Conservation (phyloP, 2,888 invertebrate genomes). For the Cerastoderma edule region DNA sequence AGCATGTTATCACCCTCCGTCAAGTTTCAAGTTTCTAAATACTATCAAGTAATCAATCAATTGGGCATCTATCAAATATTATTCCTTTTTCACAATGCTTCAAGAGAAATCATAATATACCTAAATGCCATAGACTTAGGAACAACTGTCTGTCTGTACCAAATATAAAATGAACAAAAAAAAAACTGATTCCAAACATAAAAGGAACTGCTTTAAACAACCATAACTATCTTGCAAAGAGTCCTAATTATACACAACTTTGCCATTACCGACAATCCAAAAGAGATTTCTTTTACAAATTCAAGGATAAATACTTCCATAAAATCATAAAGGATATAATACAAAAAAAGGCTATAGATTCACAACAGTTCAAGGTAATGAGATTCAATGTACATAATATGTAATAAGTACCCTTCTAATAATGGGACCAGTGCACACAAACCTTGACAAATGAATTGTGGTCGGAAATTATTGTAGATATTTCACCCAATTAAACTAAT, state of each 20-base stretch:
- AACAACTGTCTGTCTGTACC: slow-evolving; percentile 1
- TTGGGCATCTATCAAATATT: too few relatives aligned
- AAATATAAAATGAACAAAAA: background rate
- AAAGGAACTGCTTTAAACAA: background rate
- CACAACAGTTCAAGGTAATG: slow-evolving; percentile 9
- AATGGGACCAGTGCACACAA: background rate
- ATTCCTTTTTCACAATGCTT: too few relatives aligned
- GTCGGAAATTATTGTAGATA: background rate
- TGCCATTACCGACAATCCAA: background rate
- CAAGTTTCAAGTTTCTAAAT: too few relatives aligned
- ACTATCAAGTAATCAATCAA: too few relatives aligned
- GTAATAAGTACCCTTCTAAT: slow-evolving; percentile 20
- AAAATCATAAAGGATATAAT: slow-evolving; percentile 3
- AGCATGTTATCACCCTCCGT: too few relatives aligned
- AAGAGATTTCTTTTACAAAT: background rate
- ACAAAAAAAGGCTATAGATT: slow-evolving; percentile 3
- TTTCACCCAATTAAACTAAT: background rate
- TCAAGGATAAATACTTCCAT: slow-evolving; percentile 19
- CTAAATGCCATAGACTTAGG: too few relatives aligned
- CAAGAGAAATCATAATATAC: too few relatives aligned
- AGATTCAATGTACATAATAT: slow-evolving; percentile 16
- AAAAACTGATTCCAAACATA: background rate
- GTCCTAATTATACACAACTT: background rate
- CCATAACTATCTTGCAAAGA: slow-evolving; percentile 7
- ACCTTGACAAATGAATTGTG: slow-evolving; percentile 10